A percentile compares a stretch with the other conserved stretches of the same genome.
Conservation (phyloP, 2,888 invertebrate species). For the Lymantria dispar region DNA sequence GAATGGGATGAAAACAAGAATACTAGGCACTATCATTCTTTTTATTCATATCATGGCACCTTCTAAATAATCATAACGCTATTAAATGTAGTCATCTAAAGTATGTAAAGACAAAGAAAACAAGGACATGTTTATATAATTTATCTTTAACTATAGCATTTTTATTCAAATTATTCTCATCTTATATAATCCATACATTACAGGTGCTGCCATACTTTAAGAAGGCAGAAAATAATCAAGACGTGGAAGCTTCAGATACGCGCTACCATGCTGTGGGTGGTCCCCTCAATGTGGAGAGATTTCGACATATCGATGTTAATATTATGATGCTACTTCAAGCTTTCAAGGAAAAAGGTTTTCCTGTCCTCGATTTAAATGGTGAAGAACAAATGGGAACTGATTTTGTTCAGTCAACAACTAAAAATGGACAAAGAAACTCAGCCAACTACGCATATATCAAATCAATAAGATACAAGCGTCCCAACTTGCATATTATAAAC, state of each 20-base stretch:
- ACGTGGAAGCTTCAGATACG: constrained; percentile 76
- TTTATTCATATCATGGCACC: no score
- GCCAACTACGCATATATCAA: constrained; percentile 86
- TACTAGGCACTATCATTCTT: no score
- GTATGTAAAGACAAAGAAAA: no score
- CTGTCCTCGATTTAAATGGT: constrained; percentile 82
- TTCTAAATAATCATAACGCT: no score
- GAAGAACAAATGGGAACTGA: constrained; percentile 83
- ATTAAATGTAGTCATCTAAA: no score
- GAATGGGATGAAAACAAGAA: no score
- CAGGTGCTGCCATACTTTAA: constrained; percentile 87
- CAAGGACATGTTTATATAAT: no score
- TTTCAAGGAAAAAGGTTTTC: constrained; percentile 84
- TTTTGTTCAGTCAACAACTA: constrained; percentile 83
- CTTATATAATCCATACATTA: no score
- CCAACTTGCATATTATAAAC: constrained; percentile 77
- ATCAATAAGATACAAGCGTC: constrained; percentile 80
- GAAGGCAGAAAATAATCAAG: constrained; percentile 85
- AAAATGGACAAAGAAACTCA: constrained; percentile 83
- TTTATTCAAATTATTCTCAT: no score
- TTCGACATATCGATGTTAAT: constrained; percentile 83
- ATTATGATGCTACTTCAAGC: constrained; percentile 81
- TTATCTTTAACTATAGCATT: no score
- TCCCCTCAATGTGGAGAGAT: constrained; percentile 85
- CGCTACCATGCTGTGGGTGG: constrained; percentile 84